Evolutionary conservation across 2,113 vertebrate genomes (phyloP), one percentile per base, ranked within the genome.

Genomic region (Carollia perspicillata): DNA sequence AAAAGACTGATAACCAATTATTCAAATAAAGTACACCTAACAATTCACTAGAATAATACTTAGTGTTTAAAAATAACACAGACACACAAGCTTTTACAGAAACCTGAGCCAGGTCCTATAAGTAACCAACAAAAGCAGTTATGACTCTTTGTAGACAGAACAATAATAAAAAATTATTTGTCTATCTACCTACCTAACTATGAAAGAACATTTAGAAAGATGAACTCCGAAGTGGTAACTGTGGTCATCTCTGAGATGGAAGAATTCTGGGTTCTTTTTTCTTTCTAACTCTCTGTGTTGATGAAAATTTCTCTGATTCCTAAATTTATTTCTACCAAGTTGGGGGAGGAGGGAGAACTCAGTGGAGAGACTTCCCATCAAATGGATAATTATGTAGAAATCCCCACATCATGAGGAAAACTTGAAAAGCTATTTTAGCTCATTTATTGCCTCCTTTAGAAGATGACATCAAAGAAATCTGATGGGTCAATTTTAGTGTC

Each of bases 201-300:
- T 35, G 49, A 94, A 75, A 65, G n/a, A 72, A 96, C 58, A 66
- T 92, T 58, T 63, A 58, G 30, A 58, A 90, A 93, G 37, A 58
- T 51, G 33, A 69, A 18, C 28, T 8, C 35, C 1, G 2, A 58
- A 65, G 16, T 60, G 18, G 81, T 85, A 75, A 58, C 17, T 66
- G 84, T 72, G 84, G 16, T 75, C 75, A n/a, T 84, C 58, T 51
- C 42, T 85, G 30, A 80, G 37, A 84, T 5, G 30, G 13, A 65
- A 91, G 83, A 93, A 89, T 83, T 91, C 28, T 63, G 66, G 17
- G 35, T 30, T 23, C 49, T 14, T 77, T 69, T 86, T 92, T 44
- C 8, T 85, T 72, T 65, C 69, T 42, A 83, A 71, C 17, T 92
- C 89, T 49, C 44, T 91, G 30, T 63, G 79, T 40, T 49, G 68